Base-by-base conservation (phyloP, 2,888 invertebrate genomes). In the Pristionchus fissidentatus region DNA sequence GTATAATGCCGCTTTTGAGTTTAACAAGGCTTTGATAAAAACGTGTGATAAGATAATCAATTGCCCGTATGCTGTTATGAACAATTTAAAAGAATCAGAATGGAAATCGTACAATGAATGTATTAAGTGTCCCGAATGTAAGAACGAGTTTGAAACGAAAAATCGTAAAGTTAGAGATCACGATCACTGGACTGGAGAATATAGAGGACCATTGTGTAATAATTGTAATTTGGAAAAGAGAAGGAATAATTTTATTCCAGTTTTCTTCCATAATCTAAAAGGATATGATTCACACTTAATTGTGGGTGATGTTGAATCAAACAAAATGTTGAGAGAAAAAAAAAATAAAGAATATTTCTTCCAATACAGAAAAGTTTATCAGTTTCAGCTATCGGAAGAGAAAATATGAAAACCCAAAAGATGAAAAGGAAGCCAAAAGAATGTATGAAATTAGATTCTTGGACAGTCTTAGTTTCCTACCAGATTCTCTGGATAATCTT, bases 351-450 rank as follows among this genome's bases (percentile, higher is more conserved):
- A 85, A 85, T 57, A 84, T 86, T 84, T 83, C 86, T 62, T 49
- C 43, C 78, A 86, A 86, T 55, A 70, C 84, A 57, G 86, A 86
- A 60, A 86, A 86, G 52, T 86, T 85, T 49, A 86, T 86, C 49
- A 86, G 85, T 82, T 86, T 86, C 75, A 86, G 86, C 86, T 86
- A 66, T 85, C n/a, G n/a, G n/a, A n/a, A n/a, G n/a, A n/a, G n/a
- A n/a, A n/a, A n/a, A n/a, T n/a, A n/a, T n/a, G n/a, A n/a, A n/a
- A n/a, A n/a, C n/a, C n/a, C n/a, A n/a, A n/a, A n/a, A n/a, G n/a
- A n/a, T n/a, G n/a, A n/a, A n/a, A n/a, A n/a, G n/a, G n/a, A n/a
- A n/a, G n/a, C n/a, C n/a, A n/a, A n/a, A n/a, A n/a, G n/a, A n/a
- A n/a, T n/a, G n/a, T n/a, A 10, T 82, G 87, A 87, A 85, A 62